Evolutionary conservation across 2,113 vertebrate genomes (phyloP).

Genomic region (Cygnus atratus): DNA sequence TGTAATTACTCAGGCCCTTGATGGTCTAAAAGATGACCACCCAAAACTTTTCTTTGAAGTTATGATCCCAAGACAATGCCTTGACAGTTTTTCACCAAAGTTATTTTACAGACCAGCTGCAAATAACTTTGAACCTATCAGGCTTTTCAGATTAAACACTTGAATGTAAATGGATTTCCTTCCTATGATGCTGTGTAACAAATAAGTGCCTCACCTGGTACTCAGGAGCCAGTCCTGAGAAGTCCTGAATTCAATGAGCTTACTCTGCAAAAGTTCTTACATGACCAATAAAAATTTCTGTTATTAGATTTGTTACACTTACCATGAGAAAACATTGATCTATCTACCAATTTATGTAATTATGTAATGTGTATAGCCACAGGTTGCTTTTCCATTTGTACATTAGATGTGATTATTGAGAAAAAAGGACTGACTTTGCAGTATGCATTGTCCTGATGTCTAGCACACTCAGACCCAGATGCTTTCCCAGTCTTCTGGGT

Average conservation of each 20-base stretch:
- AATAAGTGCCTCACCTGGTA: rapidly evolving
- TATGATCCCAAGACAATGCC: neutral
- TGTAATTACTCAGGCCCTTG: neutral
- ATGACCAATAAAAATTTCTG: neutral
- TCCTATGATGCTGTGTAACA: neutral
- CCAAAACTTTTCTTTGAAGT: neutral
- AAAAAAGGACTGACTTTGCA: neutral
- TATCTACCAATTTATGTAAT: neutral
- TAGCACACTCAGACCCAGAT: neutral
- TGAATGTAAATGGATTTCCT: neutral
- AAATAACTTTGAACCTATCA: neutral
- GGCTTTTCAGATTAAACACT: neutral
- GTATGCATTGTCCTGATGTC: neutral
- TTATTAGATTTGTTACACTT: neutral
- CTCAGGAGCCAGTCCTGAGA: neutral
- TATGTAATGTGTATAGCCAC: neutral
- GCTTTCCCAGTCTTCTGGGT: neutral
- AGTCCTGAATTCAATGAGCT: neutral
- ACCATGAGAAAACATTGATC: neutral
- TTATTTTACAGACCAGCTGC: neutral
- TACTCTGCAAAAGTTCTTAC: neutral
- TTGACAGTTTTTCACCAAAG: neutral
- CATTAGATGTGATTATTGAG: neutral
- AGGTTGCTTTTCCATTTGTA: neutral
- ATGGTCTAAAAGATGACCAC: neutral